These are phyloP conservation scores for Montipora cactus DNA, from an alignment of 64 coral and sea anemone genomes.

Conservation along the genomic window DNA sequence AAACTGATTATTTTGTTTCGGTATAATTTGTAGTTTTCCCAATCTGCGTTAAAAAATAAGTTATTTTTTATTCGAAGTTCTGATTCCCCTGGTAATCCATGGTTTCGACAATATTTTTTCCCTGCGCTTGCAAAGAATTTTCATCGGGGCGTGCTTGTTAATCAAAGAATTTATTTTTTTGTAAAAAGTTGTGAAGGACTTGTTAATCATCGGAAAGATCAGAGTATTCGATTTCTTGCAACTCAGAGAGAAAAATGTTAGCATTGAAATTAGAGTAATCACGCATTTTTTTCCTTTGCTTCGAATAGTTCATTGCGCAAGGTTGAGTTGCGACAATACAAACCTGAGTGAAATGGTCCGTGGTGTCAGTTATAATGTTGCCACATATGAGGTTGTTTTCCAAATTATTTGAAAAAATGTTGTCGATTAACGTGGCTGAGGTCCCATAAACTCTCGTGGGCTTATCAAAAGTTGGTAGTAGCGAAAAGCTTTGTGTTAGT, in stretches of 20 bases:
- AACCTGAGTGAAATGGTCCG: conserved; percentile 39
- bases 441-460: conserved; percentile 14
- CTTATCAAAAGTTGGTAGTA: conserved; percentile 22
- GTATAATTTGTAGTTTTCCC: no score
- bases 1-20: no score
- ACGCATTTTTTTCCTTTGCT: conserved; percentile 10
- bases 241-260: background rate
- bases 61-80: background rate
- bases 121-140: conserved; percentile 30
- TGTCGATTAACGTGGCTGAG: background rate
- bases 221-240: background rate
- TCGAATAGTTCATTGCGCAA: background rate
- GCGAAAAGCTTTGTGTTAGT: conserved; percentile 9
- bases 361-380: no score
- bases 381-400: no score
- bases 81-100: conserved; percentile 19
- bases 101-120: conserved; percentile 37
- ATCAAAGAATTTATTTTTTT: conserved; percentile 39
- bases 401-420: no score
- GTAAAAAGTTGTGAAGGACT: conserved; percentile 38
- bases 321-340: background rate
- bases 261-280: conserved; percentile 8
- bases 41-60: no score
- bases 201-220: conserved; percentile 9
- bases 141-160: conserved; percentile 32